Conservation (phyloP, 1,140 invertebrate genomes). For the Asobara japonica region DNA sequence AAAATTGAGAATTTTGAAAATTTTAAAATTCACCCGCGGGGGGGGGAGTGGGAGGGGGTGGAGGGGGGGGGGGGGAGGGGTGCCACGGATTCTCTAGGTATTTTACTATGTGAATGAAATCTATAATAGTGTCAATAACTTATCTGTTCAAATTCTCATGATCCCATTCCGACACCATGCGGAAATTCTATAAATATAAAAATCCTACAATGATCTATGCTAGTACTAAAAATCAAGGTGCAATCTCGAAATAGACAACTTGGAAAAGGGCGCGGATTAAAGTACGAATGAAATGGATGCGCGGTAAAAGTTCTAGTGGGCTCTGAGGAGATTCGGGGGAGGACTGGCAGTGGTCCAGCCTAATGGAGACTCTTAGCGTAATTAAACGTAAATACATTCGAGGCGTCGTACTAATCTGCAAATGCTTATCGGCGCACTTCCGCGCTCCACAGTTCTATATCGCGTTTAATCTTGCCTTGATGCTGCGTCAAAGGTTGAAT, state of each 20-base stretch:
- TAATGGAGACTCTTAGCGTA: slow-evolving; percentile 68
- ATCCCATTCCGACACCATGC: too few relatives aligned
- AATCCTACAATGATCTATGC: too few relatives aligned
- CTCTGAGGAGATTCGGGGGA: neutral
- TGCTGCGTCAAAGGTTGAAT: neutral
- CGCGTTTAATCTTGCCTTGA: neutral
- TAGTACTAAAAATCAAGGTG: too few relatives aligned
- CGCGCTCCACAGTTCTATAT: neutral
- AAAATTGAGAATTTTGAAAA: too few relatives aligned
- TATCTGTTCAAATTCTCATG: too few relatives aligned
- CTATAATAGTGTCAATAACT: too few relatives aligned
- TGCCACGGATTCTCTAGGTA: too few relatives aligned
- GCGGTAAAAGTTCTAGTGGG: slow-evolving; percentile 41
- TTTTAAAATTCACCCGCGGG: too few relatives aligned
- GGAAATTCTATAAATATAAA: neutral
- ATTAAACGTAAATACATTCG: slow-evolving; percentile 68
- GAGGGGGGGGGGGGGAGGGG: too few relatives aligned
- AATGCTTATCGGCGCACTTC: slow-evolving; percentile 56
- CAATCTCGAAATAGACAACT: neutral
- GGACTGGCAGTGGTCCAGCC: slow-evolving; percentile 65
- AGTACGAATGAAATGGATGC: slow-evolving; percentile 48
- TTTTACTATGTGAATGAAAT: too few relatives aligned
- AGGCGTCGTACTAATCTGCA: slow-evolving; percentile 63
- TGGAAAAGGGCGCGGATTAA: neutral
- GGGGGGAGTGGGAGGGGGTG: too few relatives aligned